Evolutionary conservation across 2,797 vertebrate species (phyloP).

Genomic region (Morus bassanus): DNA sequence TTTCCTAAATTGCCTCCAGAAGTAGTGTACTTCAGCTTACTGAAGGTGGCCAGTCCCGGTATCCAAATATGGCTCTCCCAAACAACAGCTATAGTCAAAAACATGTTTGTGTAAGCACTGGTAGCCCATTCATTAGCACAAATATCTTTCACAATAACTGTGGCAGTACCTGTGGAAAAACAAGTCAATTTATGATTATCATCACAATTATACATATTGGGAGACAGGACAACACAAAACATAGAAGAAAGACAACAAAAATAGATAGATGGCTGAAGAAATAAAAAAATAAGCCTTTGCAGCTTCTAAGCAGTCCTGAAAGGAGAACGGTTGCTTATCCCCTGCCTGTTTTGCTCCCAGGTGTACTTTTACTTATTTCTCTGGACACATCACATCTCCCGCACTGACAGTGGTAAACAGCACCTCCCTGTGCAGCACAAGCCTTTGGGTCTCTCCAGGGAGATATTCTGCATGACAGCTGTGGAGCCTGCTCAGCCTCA

Average conservation of each 20-base stretch:
- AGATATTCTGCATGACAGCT: neutral
- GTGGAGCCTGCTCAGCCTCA: slow-evolving; percentile 48
- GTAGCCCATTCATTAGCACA: neutral
- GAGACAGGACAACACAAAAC: neutral
- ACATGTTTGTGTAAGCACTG: neutral
- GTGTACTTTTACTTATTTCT: neutral
- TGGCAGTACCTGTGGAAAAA: neutral
- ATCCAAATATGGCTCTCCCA: slow-evolving; percentile 14
- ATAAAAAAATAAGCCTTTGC: neutral
- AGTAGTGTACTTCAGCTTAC: slow-evolving; percentile 16
- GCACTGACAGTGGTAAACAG: neutral
- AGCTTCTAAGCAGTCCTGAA: neutral
- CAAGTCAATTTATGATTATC: neutral
- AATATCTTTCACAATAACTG: slow-evolving; percentile 29
- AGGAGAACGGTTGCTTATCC: neutral
- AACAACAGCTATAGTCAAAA: slow-evolving; percentile 41
- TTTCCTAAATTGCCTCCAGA: neutral
- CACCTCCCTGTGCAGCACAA: neutral
- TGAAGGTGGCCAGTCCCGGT: slow-evolving; percentile 26
- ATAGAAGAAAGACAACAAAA: neutral
- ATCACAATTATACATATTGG: neutral
- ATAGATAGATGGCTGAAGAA: neutral
- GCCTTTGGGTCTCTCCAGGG: neutral
- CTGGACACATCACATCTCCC: neutral
- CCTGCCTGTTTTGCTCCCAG: neutral